Conservation (phyloP, 1,140 invertebrate genomes). For the Aethina tumida region DNA sequence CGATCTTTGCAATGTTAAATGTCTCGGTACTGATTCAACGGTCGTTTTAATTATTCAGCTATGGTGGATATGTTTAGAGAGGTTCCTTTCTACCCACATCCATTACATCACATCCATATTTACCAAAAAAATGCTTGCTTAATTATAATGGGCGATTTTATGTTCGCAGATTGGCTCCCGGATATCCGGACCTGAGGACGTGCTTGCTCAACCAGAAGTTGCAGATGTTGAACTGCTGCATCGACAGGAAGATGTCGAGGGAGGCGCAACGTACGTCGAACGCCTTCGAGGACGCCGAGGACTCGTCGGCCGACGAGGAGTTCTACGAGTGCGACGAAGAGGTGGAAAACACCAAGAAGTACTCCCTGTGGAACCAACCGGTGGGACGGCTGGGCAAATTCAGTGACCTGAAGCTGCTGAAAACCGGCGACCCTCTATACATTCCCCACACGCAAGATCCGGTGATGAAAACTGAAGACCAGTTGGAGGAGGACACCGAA, state of each 20-base stretch:
- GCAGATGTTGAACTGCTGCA: conserved; percentile 95
- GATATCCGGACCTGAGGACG: conserved; percentile 72
- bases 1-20: too few relatives aligned
- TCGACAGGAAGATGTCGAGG: conserved; percentile 58
- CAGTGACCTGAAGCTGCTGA: conserved; percentile 54
- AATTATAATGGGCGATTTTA: conserved; percentile 45
- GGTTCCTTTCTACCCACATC: too few relatives aligned
- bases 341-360: conserved; percentile 34
- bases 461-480: conserved; percentile 94
- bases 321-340: conserved; percentile 76
- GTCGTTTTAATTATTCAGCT: too few relatives aligned
- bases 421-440: conserved; percentile 64
- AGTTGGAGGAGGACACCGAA: conserved; percentile 87
- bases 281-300: conserved; percentile 24
- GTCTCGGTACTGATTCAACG: too few relatives aligned
- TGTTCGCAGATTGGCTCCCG: conserved; percentile 58
- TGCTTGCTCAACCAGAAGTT: conserved; percentile 94
- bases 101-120: too few relatives aligned
- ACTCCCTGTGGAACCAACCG: conserved; percentile 56
- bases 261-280: conserved; percentile 29
- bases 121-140: too few relatives aligned
- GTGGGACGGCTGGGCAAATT: conserved; percentile 61
- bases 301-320: conserved; percentile 50
- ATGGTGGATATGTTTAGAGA: too few relatives aligned
- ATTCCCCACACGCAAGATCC: conserved; percentile 90